Conservation (phyloP, 2,113 vertebrate species). For the Numenius arquata region DNA sequence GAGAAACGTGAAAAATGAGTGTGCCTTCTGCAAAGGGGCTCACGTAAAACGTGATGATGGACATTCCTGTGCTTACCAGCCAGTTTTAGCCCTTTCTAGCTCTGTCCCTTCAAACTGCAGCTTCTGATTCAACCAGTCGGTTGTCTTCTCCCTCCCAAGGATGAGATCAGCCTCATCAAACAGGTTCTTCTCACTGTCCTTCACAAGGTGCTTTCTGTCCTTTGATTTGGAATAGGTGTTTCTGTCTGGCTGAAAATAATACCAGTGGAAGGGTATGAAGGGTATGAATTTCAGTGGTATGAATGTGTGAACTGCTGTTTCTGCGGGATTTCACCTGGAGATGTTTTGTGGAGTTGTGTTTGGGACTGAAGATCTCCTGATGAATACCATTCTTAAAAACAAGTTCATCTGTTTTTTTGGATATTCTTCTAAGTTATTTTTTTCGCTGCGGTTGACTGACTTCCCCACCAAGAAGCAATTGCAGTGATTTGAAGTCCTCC, state of each 20-base stretch:
- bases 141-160: not conserved
- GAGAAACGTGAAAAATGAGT: not conserved
- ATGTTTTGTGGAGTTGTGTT: not conserved
- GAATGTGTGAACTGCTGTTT: not conserved
- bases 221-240: not conserved
- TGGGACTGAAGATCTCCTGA: not conserved
- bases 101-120: not conserved
- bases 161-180: not conserved
- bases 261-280: not conserved
- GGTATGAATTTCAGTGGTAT: not conserved
- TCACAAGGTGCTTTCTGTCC: not conserved
- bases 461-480: not conserved
- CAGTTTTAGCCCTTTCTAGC: not conserved
- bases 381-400: not conserved
- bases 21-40: not conserved
- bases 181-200: not conserved
- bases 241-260: not conserved
- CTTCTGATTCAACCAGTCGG: not conserved
- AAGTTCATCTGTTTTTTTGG: not conserved
- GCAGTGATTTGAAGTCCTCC: not conserved
- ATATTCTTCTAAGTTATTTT: not conserved
- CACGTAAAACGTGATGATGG: accelerated
- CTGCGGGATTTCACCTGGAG: not conserved
- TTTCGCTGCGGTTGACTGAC: not conserved
- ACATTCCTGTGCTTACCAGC: not conserved